Percentiles rank a stretch among this genome's conserved stretches.
Conservation (phyloP, 2,797 vertebrate genomes). For the Lepilemur ruficaudatus region DNA sequence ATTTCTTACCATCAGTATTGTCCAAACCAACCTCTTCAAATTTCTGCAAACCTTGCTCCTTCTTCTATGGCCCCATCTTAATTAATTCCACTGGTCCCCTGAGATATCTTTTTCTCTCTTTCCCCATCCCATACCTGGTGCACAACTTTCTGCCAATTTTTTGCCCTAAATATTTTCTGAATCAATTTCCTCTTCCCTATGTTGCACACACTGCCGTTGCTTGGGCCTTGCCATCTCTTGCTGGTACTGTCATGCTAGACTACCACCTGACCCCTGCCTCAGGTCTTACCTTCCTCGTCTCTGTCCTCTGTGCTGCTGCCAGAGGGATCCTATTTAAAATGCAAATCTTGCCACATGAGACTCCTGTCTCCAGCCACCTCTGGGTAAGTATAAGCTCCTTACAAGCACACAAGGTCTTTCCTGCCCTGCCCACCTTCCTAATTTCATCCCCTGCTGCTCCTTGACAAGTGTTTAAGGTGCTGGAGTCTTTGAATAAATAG, state of each 20-base stretch:
- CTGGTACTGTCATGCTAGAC: neutral
- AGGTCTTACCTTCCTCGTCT: neutral
- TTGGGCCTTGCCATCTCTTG: neutral
- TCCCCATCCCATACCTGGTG: neutral
- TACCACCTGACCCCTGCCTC: constrained; percentile 32
- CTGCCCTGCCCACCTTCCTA: neutral
- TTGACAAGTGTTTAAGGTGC: neutral
- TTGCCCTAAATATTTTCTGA: neutral
- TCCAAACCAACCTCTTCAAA: neutral
- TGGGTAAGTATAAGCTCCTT: constrained; percentile 14
- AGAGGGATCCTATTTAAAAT: constrained; percentile 32
- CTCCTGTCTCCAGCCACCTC: neutral
- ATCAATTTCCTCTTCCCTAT: neutral
- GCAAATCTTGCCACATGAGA: constrained; percentile 25
- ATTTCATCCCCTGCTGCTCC: neutral
- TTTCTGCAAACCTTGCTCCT: neutral
- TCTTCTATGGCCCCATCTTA: neutral
- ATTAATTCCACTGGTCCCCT: neutral
- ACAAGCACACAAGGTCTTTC: neutral
- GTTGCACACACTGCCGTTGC: neutral
- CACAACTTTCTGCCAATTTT: neutral
- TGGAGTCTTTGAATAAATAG: neutral
- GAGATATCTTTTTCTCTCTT: neutral
- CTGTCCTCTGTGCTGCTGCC: neutral
- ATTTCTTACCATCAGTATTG: neutral